Evolutionary conservation across 2,113 vertebrate genomes (phyloP), one percentile per base, ranked within the genome.

Genomic region (Platysteira castanea): DNA sequence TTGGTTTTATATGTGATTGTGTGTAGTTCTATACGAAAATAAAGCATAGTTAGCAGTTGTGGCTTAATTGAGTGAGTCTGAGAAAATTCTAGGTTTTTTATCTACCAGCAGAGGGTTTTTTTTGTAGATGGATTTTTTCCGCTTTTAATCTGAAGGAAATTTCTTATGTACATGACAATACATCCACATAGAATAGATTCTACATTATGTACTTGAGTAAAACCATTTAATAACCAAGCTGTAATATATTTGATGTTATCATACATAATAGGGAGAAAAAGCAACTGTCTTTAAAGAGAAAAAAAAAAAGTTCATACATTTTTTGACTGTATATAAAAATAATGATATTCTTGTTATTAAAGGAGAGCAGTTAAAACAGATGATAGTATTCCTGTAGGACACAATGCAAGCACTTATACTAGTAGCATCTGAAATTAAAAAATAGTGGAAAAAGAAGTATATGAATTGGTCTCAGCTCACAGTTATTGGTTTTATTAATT

Each of bases 41-140:
- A 80, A 53, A 74, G 7, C 27, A 46, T 31, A 24, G 6, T 8
- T 54, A 54, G 30, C 11, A 52, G 22, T 24, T 86, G 41, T 75
- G 18, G 9, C 26, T 31, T 79, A 52, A 44, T 0, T 46, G 42
- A 56, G 2, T 28, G 15, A 35, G 6, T 37, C 31, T 39, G 49
- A 85, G 56, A 78, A 71, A 64, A 60, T 35, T 31, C 27, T 47
- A 37, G 26, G 21, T 85, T 82, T 87, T 35, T 64, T 5, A 6
- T 33, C 8, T 52, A 26, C 7, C 11, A 35, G 18, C 8, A 5
- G 15, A 26, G 3, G 0, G 1, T 9, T 12, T 70, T 44, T 52
- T n/a, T 49, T 6, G 7, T 47, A 13, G 20, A 26, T 73, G 6
- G 10, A n/a, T 63, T 69, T 69, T 27, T 21, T 3, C 9, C 11